These are phyloP conservation scores for Nibea coibor DNA, from an alignment of 2,113 vertebrate species.

Conservation along the genomic window DNA sequence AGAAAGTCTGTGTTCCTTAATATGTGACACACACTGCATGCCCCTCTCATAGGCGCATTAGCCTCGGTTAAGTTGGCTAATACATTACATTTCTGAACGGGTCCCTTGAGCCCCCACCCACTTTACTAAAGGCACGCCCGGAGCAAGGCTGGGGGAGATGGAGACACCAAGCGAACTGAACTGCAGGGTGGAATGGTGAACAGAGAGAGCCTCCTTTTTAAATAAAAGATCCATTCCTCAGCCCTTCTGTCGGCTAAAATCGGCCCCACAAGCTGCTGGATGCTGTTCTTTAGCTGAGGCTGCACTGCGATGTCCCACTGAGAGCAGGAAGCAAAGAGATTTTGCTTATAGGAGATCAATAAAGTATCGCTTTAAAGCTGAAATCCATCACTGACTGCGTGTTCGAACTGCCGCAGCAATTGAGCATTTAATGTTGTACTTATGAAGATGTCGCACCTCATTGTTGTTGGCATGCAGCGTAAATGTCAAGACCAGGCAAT, in stretches of 20 bases:
- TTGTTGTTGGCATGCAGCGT: slow-evolving; percentile 11
- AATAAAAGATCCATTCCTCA: slow-evolving; percentile 49
- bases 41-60: background rate
- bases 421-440: slow-evolving; percentile 9
- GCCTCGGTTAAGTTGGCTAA: slow-evolving; percentile 14
- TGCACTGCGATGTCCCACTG: slow-evolving; percentile 16
- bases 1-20: background rate
- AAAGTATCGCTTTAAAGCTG: slow-evolving; percentile 39
- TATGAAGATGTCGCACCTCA: slow-evolving; percentile 22
- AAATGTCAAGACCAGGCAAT: slow-evolving; percentile 46
- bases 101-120: slow-evolving; percentile 13
- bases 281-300: slow-evolving; percentile 49
- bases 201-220: slow-evolving; percentile 29
- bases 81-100: slow-evolving; percentile 38
- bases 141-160: slow-evolving; percentile 20
- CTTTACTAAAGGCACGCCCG: slow-evolving; percentile 1
- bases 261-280: slow-evolving; percentile 14
- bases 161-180: slow-evolving; percentile 15
- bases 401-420: background rate
- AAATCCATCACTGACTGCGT: slow-evolving; percentile 29
- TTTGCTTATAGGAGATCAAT: slow-evolving; percentile 44
- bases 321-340: slow-evolving; percentile 9
- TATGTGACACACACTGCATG: slow-evolving; percentile 2
- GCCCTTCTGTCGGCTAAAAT: slow-evolving; percentile 26
- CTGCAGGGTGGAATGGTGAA: slow-evolving; percentile 23